Evolutionary conservation across 2,888 invertebrate genomes (phyloP), one percentile per base, ranked within the genome.

Genomic region (Clusia tigrina): DNA sequence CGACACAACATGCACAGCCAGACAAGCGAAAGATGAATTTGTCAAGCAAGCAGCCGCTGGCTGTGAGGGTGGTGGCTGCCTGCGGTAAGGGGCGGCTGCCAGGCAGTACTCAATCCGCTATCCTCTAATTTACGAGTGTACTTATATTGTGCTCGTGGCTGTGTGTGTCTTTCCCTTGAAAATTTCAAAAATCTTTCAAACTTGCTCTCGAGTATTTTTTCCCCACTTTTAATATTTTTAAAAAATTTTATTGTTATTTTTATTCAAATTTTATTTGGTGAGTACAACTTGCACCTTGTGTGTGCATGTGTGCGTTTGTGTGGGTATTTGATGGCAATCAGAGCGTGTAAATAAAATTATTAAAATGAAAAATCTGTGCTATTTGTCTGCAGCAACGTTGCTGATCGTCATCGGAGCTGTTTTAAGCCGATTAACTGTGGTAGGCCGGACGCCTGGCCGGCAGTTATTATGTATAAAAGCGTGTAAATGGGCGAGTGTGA

Each of bases 351-450:
- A 48, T 20, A 20, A 48, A 48, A 48, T 48, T 48, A 48, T 48
- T 18, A 48, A 48, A 42, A 9, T 5, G 32, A 12, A 48, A 48
- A 48, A 20, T 3, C n/a, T 32, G 18, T 20, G 48, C 48, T 20
- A 48, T 48, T 48, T 48, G 48, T 48, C 2, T 48, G 48, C 48
- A 6, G 22, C 22, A 22, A 9, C 12, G 32, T 48, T 48, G 18
- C 55, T 26, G 57, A 6, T 63, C 63, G 58, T 66, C 53, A 65
- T 58, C 65, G 62, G 60, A 56, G 57, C 62, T 51, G 55, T 65
- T 74, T 69, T 78, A 78, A 78, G 72, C 77, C 69, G 77, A 72
- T 78, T 78, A 78, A 75, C 78, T 78, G 77, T 72, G 77, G 77
- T 78, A 74, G 77, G 77, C 62, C 66, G 12, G 59, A 58, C 61